Evolutionary conservation across 2,797 vertebrate species (phyloP).

Genomic region (Threskiornis aethiopicus): DNA sequence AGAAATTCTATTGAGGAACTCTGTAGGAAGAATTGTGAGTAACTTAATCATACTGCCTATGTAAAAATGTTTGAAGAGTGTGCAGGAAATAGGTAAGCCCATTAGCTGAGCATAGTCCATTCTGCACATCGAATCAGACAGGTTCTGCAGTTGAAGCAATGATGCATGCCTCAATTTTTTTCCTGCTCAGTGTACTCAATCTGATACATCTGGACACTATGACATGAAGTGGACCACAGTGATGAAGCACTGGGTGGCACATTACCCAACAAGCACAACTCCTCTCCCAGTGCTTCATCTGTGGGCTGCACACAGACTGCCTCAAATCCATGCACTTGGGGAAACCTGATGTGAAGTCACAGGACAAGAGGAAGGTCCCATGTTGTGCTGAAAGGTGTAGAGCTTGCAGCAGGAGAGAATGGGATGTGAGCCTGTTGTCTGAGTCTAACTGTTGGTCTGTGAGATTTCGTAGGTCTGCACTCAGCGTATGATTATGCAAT

Average conservation of each 20-base stretch:
- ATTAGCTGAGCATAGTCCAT: not conserved
- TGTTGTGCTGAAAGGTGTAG: not conserved
- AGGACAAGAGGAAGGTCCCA: not conserved
- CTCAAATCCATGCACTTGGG: not conserved
- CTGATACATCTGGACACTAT: not conserved
- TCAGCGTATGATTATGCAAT: not conserved
- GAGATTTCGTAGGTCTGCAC: not conserved
- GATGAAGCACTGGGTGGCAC: not conserved
- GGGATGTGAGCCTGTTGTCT: not conserved
- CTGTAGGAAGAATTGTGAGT: not conserved
- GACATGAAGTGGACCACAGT: not conserved
- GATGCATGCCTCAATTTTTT: not conserved
- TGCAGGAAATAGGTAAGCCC: not conserved
- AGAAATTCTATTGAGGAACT: not conserved
- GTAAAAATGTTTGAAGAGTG: not conserved
- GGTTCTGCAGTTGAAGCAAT: not conserved
- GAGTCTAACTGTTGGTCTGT: not conserved
- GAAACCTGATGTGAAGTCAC: not conserved
- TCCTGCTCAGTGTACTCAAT: fast-evolving
- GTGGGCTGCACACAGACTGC: not conserved
- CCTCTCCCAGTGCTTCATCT: not conserved
- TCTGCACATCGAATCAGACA: not conserved
- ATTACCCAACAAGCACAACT: not conserved
- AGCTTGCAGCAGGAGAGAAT: not conserved
- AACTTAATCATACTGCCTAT: not conserved